Base-by-base conservation (phyloP, 2,797 vertebrate genomes). In the Phrynocephalus forsythii region DNA sequence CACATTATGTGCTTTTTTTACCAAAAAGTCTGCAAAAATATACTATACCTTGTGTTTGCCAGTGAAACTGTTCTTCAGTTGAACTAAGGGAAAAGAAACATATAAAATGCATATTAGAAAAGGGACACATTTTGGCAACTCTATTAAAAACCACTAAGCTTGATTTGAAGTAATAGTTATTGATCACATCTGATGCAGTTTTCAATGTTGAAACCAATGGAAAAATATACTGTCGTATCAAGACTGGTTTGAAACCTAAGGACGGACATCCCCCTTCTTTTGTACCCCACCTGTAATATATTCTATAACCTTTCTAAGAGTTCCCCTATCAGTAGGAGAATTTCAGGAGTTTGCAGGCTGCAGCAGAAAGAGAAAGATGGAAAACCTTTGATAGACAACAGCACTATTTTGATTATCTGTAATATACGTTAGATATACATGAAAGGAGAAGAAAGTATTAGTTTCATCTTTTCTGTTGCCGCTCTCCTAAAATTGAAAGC, bases 61-160 rank as follows among this genome's bases (percentile, higher is more conserved):
- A 99, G 91, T 98, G 98, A 96, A 98, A 99, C 86, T 98, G 98
- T 86, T 99, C 99, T 95, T 99, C 99, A 88, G 98, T 95, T 68
- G 98, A 99, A 97, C 99, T 99, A 92, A 16, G 95, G 97, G 91
- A 18, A 63, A 95, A 97, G 85, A 90, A 94, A 84, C 71, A 85
- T 1, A 91, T 28, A 50, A 81, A 81, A 85, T 33, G 50, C 16
- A 11, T 28, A 82, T 89, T 79, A 90, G 22, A 86, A 75, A 1
- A 72, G 63, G 22, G 26, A 87, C 3, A 50, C 5, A 0, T 3
- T 20, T 87, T 68, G 28, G 67, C 33, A 38, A 78, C 9, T 44
- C 26, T 6, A 72, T 30, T 20, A 72, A 80, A 66, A 73, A 28
- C 52, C 6, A 30, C 11, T 44, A 79, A 75, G 7, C 86, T 20